Evolutionary conservation across 2,888 invertebrate genomes (phyloP), one percentile per base, ranked within the genome.

Genomic region (Sesia apiformis): DNA sequence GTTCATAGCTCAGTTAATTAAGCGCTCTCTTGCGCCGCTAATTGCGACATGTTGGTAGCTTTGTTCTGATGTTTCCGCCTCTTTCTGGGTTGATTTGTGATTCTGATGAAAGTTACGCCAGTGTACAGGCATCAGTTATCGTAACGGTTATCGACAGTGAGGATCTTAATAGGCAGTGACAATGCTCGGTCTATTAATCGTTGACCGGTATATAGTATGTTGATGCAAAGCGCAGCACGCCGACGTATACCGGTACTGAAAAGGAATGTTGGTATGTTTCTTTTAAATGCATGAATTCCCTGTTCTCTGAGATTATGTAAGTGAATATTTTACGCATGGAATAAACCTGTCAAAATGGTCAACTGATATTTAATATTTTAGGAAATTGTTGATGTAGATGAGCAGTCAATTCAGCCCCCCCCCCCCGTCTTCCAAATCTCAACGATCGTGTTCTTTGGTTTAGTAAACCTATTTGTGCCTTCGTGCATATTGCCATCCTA

Each of bases 111-210:
- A 64, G 63, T 62, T 60, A 61, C 58, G 60, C 56, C 60, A 55
- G 55, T 60, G 61, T 61, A 66, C 64, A 67, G 58, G 61, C 60
- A 55, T 58, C 56, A 55, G 58, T 61, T 65, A 61, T 64, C 61
- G 56, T 38, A 50, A 5, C 63, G 55, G 55, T 62, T 72, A 73
- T 72, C 74, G 57, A 55, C 58, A 59, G 61, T 60, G 57, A 60
- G 60, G 67, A 76, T 75, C 76, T 72, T 63, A 71, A 72, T 71
- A 65, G 64, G 60, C 64, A 62, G 62, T 63, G 71, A 76, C 76
- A 72, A 72, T 70, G 63, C 65, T 58, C 67, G 63, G 67, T 70
- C 72, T 69, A 71, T 72, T 75, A 74, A 69, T 60, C 61, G 53
- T 5, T 38, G 58, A 66, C 70, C 63, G 64, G 65, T 69, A 64